Evolutionary conservation across 2,113 vertebrate species (phyloP), one percentile per base, ranked within the genome.

Genomic region (Osmerus eperlanus): DNA sequence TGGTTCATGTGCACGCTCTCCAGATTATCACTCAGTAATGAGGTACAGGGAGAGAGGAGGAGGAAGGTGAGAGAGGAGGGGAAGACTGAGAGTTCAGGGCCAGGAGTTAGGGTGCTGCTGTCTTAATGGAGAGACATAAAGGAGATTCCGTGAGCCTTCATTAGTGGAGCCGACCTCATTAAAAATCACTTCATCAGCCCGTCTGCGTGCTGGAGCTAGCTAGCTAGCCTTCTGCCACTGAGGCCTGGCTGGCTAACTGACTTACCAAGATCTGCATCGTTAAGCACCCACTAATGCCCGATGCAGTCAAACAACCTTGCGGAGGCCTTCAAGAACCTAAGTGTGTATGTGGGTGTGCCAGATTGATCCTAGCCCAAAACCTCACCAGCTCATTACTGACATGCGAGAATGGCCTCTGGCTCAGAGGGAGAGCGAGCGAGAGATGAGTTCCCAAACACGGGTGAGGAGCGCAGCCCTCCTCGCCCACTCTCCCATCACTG

Each of bases 341-440:
- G 61, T 63, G 61, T 32, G 28, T 14, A 25, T 25, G 73, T 16
- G 70, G 4, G 23, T 4, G 78, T 81, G 84, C 84, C 84, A 88
- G 82, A 89, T 87, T 85, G 79, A 88, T 79, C 85, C 87, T 80
- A 88, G 86, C 89, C 88, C 86, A 72, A 83, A 88, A 81, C 85
- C 86, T 81, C 29, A 68, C 77, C 73, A 82, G 85, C 87, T 91
- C 89, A 87, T 91, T 90, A 91, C 87, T 81, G 81, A 86, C 84
- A 83, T 74, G 76, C 88, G 66, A 76, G 66, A 76, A 73, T 67
- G 67, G 81, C 81, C 84, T 85, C 79, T 77, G 83, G 88, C 84
- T 79, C 79, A 72, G 73, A 84, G 75, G 21, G 21, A 76, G 76
- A 67, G 71, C 25, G 25, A 76, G 76, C 41, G 41, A 47, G 41